A percentile compares a stretch with the other conserved stretches of the same genome.
Evolutionary conservation across 2,797 vertebrate genomes (phyloP).

Genomic region (Austrolebias charrua): DNA sequence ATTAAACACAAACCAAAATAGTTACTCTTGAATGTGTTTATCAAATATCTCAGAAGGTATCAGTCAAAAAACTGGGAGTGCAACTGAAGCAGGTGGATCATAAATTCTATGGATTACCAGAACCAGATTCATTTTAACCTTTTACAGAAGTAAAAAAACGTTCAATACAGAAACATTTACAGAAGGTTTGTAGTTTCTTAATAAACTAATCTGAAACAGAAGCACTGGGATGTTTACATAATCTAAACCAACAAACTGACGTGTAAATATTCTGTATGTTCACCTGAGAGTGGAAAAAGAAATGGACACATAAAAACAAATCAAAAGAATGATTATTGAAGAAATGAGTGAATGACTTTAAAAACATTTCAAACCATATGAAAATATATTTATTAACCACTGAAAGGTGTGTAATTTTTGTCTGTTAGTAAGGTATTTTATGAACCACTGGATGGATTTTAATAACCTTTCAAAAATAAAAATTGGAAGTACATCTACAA

Average conservation of each 20-base stretch:
- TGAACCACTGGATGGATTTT: no score
- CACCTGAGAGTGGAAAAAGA: conserved; percentile 11
- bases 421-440: no score
- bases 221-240: conserved; percentile 26
- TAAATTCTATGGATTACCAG: conserved; percentile 14
- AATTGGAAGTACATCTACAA: no score
- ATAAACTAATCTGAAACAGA: conserved; percentile 34
- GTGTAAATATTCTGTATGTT: conserved; percentile 20
- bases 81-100: conserved; percentile 29
- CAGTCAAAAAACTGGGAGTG: conserved; percentile 55
- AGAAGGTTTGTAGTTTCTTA: conserved; percentile 13
- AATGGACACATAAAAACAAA: conserved; percentile 4
- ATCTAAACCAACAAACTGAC: conserved; percentile 44
- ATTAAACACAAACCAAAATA: conserved; percentile 70
- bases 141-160: no score
- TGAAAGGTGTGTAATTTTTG: neutral
- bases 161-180: no score
- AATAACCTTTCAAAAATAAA: no score
- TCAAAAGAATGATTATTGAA: conserved; percentile 2
- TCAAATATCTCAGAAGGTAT: conserved; percentile 63
- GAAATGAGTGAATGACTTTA: no score
- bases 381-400: no score
- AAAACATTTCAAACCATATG: no score
- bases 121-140: conserved; percentile 46
- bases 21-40: conserved; percentile 70